Conservation (phyloP, 2,797 vertebrate genomes). For the Serranus cabrilla region DNA sequence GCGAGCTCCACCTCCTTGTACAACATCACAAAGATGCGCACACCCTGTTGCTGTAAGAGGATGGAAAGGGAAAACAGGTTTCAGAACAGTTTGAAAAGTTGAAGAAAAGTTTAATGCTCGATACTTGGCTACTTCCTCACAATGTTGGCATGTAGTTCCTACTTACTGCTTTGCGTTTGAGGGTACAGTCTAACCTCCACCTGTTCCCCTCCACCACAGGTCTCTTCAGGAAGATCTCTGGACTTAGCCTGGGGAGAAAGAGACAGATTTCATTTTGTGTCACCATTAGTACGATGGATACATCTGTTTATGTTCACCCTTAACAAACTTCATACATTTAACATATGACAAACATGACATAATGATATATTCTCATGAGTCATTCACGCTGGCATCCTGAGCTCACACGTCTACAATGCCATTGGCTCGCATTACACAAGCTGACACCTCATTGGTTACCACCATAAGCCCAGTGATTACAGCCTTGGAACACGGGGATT, state of each 20-base stretch:
- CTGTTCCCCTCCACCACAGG: constrained; percentile 97
- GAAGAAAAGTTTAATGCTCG: no score
- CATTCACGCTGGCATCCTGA: constrained; percentile 47
- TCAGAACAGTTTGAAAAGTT: neutral
- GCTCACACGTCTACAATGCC: constrained; percentile 35
- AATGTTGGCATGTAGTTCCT: neutral
- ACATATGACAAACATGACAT: constrained; percentile 38
- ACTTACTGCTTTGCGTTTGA: constrained; percentile 96
- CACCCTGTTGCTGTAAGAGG: constrained; percentile 92
- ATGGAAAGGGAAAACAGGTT: neutral
- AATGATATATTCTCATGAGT: constrained; percentile 49
- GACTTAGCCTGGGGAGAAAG: constrained; percentile 90
- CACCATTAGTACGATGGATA: neutral
- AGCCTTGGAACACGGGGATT: constrained; percentile 42
- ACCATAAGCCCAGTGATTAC: constrained; percentile 61
- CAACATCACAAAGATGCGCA: constrained; percentile 95
- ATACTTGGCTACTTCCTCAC: neutral
- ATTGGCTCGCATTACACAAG: constrained; percentile 44
- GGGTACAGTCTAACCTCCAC: constrained; percentile 95
- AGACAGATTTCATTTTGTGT: neutral
- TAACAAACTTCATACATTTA: neutral
- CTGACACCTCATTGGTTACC: constrained; percentile 58
- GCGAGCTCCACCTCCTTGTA: constrained; percentile 98
- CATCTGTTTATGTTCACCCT: neutral
- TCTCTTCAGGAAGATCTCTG: constrained; percentile 98